Conservation (phyloP, 1,140 invertebrate species). For the Chionoecetes opilio region DNA sequence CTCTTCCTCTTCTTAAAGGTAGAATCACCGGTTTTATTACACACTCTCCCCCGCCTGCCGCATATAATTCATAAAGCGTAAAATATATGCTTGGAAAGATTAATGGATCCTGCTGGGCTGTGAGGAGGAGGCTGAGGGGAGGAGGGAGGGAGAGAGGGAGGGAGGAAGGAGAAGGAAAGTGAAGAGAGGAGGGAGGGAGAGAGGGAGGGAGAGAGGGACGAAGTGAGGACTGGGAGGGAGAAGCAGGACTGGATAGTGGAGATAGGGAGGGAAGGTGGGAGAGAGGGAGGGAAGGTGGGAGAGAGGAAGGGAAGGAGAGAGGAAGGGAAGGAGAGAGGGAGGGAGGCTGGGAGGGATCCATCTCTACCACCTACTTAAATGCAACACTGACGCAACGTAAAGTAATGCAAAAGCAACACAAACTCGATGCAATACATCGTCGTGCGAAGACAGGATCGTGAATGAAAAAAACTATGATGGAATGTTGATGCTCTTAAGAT, state of each 20-base stretch:
- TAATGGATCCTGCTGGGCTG: conserved; percentile 34
- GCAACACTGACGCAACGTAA: background rate
- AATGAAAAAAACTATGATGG: too few species aligned
- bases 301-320: too few species aligned
- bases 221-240: background rate
- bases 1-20: conserved; percentile 28
- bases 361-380: background rate
- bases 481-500: too few species aligned
- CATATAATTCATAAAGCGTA: conserved; percentile 47
- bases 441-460: too few species aligned
- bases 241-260: too few species aligned
- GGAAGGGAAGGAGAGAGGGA: too few species aligned
- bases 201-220: too few species aligned
- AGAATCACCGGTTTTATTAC: conserved; percentile 51
- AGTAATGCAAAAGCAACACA: background rate
- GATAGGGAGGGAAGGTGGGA: background rate
- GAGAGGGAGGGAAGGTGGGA: background rate
- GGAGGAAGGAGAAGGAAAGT: too few species aligned
- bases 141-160: background rate
- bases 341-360: background rate
- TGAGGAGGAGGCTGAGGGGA: conserved; percentile 4
- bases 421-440: background rate
- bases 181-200: too few species aligned
- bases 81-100: conserved; percentile 41
- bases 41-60: conserved; percentile 43